Conservation (phyloP, 2,797 vertebrate species). For the Lemur catta region DNA sequence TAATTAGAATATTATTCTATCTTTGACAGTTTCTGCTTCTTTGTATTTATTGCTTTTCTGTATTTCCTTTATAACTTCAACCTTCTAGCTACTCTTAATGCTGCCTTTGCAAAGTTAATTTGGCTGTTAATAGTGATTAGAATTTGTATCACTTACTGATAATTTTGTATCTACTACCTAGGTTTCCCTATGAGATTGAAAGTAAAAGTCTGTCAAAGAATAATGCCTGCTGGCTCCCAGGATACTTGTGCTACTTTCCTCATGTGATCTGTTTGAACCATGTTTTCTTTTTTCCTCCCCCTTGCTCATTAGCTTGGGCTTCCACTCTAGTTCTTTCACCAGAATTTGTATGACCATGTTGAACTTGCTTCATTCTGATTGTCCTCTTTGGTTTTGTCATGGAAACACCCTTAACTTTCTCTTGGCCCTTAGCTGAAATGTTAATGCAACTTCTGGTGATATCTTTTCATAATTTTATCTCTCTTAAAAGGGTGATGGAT, state of each 20-base stretch:
- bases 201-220: conserved; percentile 32
- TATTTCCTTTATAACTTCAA: conserved; percentile 24
- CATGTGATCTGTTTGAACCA: conserved; percentile 12
- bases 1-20: conserved; percentile 12
- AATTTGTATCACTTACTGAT: conserved; percentile 36
- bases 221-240: conserved; percentile 39
- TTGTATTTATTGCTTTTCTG: conserved; percentile 35
- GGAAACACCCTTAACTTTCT: conserved; percentile 46
- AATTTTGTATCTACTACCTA: conserved; percentile 46
- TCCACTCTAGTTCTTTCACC: conserved; percentile 44
- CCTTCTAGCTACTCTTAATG: neutral
- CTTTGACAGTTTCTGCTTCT: conserved; percentile 21
- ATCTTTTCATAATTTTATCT: conserved; percentile 47
- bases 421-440: conserved; percentile 44
- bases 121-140: conserved; percentile 37
- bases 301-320: conserved; percentile 33
- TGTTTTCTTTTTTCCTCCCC: conserved; percentile 50
- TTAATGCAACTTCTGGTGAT: conserved; percentile 59
- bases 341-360: conserved; percentile 25
- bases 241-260: conserved; percentile 50
- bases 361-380: conserved; percentile 42
- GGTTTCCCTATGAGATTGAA: conserved; percentile 51
- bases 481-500: conserved; percentile 40
- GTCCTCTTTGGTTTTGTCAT: conserved; percentile 39
- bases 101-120: conserved; percentile 42